phyloP scores from a whole-genome alignment of 2,113 vertebrate genomes.

The Hystrix brachyura region DNA sequence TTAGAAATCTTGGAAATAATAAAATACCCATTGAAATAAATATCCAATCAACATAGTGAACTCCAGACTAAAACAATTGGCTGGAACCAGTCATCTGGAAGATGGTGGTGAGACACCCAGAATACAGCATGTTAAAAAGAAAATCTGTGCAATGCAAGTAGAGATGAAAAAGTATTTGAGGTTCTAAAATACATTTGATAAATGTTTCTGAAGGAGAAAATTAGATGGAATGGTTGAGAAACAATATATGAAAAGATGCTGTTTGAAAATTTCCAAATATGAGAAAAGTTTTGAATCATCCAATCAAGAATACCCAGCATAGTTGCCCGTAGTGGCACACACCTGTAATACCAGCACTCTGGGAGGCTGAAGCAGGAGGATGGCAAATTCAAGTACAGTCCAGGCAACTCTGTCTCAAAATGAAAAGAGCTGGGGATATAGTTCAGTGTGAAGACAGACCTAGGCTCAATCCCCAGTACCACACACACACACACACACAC shows the following conservation, averaged over 20 bases:
- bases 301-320: not conserved
- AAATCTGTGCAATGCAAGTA: not conserved
- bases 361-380: not conserved
- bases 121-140: not conserved
- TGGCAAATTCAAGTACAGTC: not conserved
- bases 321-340: not conserved
- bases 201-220: constrained; percentile 13
- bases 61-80: not conserved
- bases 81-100: not conserved
- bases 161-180: not conserved
- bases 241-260: not conserved
- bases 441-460: not conserved
- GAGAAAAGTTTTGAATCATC: not conserved
- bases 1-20: constrained; percentile 29
- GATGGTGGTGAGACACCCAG: not conserved
- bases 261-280: constrained; percentile 25
- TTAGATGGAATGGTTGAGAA: not conserved
- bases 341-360: not conserved
- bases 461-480: not conserved
- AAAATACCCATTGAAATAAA: not conserved
- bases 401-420: not conserved
- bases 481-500: not conserved
- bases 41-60: not conserved
- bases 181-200: not conserved
- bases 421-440: not conserved